Percentiles rank a stretch among this genome's conserved stretches.
phyloP scores from a whole-genome alignment of 2,888 invertebrate genomes.

The Scrobipalpa costella region DNA sequence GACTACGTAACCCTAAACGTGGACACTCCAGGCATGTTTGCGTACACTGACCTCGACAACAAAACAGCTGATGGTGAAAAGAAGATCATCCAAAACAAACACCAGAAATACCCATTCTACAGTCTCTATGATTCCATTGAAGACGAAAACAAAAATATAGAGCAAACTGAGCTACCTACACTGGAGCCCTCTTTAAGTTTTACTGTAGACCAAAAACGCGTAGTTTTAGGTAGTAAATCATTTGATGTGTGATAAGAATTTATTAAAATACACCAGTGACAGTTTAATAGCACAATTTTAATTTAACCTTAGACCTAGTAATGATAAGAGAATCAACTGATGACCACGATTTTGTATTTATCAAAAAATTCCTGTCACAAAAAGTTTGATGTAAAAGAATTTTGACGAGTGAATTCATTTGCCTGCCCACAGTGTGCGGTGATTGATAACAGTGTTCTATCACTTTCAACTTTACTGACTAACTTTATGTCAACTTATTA shows the following conservation, averaged over 20 bases:
- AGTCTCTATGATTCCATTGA: constrained; percentile 44
- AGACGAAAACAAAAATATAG: constrained; percentile 28
- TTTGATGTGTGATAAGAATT: constrained; percentile 35
- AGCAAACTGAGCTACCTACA: constrained; percentile 37
- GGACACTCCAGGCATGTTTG: constrained; percentile 29
- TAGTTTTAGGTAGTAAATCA: constrained; percentile 40
- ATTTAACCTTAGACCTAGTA: background rate
- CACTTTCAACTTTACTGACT: too few species aligned
- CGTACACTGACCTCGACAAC: background rate
- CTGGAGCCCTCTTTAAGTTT: constrained; percentile 50
- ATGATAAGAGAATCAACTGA: too few species aligned
- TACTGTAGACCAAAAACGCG: constrained; percentile 46
- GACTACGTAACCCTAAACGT: constrained; percentile 39
- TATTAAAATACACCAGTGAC: background rate
- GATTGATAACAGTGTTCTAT: too few species aligned
- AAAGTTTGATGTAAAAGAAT: too few species aligned
- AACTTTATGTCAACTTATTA: too few species aligned
- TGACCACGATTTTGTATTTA: too few species aligned
- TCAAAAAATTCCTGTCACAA: too few species aligned
- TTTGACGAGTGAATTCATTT: too few species aligned
- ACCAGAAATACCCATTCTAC: constrained; percentile 40
- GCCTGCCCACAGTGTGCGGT: too few species aligned
- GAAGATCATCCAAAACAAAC: constrained; percentile 22
- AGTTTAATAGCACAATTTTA: background rate
- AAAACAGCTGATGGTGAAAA: background rate